These are phyloP conservation scores for Oligia strigilis DNA, from an alignment of 2,888 invertebrate genomes.

Conservation along the genomic window DNA sequence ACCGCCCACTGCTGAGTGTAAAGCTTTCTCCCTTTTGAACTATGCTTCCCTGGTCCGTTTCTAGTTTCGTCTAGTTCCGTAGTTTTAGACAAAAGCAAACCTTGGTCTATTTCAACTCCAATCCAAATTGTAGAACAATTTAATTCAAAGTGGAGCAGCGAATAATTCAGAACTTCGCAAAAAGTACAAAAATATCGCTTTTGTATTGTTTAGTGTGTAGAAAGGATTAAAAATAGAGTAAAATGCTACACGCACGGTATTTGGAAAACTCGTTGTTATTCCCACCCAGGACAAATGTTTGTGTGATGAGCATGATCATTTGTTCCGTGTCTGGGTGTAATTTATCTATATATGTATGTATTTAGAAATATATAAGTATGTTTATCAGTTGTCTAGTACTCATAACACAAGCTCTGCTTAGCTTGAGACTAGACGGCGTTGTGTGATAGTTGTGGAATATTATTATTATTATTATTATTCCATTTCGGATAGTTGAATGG, in stretches of 20 bases:
- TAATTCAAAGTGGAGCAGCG: constrained; percentile 22
- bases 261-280: not conserved
- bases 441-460: no score
- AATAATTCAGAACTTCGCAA: constrained; percentile 19
- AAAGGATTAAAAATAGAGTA: constrained; percentile 17
- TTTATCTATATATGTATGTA: no score
- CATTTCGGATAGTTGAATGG: constrained; percentile 19
- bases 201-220: constrained; percentile 33
- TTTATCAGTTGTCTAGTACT: no score
- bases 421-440: no score
- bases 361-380: no score
- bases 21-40: not conserved
- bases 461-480: no score
- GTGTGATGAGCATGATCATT: no score
- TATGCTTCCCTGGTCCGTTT: not conserved
- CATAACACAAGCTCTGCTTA: no score
- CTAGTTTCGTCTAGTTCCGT: no score
- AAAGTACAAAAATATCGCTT: constrained; percentile 15
- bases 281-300: no score
- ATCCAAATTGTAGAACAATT: constrained; percentile 33
- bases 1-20: not conserved
- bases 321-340: no score
- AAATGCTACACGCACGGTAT: constrained; percentile 27
- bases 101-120: constrained; percentile 3
- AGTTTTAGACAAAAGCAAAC: not conserved